Evolutionary conservation across 2,888 invertebrate genomes (phyloP).

Genomic region (Pseudanteris insignis): DNA sequence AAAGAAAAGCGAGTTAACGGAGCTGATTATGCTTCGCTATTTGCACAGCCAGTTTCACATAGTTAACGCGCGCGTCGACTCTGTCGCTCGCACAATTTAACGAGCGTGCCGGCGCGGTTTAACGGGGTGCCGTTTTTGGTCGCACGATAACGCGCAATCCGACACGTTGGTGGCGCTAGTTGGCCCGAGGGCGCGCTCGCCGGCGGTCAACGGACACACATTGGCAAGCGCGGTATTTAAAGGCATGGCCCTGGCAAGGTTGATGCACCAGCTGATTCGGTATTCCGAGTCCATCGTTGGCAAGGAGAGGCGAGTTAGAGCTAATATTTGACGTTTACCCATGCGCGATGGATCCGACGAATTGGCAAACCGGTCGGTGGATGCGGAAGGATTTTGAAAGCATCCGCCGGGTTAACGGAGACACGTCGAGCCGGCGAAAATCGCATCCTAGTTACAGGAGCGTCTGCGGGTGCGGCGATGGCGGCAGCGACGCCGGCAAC

Average conservation of each 20-base stretch:
- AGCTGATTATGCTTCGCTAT: conserved; percentile 38
- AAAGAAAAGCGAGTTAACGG: conserved; percentile 14
- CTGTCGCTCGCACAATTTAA: conserved; percentile 39
- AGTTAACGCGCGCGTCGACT: conserved; percentile 34
- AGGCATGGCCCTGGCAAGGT: conserved; percentile 11
- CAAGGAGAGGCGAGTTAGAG: conserved; percentile 57
- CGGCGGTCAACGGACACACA: too few relatives aligned
- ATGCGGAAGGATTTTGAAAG: conserved; percentile 54
- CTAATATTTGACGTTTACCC: conserved; percentile 61
- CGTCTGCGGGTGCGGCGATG: conserved; percentile 32
- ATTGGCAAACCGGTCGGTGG: conserved; percentile 54
- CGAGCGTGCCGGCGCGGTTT: conserved; percentile 26
- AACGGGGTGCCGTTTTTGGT: conserved; percentile 4
- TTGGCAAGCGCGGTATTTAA: too few relatives aligned
- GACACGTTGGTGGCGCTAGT: too few relatives aligned
- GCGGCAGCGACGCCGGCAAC: conserved; percentile 47
- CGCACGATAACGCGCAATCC: too few relatives aligned
- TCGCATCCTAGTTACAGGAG: conserved; percentile 41
- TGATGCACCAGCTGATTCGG: conserved; percentile 40
- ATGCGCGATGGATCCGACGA: conserved; percentile 53
- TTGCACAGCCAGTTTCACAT: conserved; percentile 29
- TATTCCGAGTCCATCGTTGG: conserved; percentile 40
- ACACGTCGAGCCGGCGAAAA: conserved; percentile 45
- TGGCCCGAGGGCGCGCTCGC: too few relatives aligned
- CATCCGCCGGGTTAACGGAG: conserved; percentile 46